These are phyloP conservation scores for Scophthalmus maximus DNA, from an alignment of 2,113 vertebrate genomes.

Conservation along the genomic window DNA sequence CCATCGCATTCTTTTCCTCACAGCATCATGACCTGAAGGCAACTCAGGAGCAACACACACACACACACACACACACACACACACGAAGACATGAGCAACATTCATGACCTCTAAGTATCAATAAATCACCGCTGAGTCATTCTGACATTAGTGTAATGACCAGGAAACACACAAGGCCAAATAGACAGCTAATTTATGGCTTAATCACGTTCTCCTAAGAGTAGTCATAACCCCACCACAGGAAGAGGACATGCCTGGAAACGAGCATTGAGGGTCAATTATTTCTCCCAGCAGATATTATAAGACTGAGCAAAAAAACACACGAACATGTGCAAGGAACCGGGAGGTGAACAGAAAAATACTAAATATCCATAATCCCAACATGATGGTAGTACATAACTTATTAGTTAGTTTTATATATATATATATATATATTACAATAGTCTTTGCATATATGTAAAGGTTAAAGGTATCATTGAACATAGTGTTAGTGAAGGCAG, in stretches of 20 bases:
- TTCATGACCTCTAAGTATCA: conserved; percentile 20
- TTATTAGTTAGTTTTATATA: too few relatives aligned
- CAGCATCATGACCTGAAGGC: conserved; percentile 35
- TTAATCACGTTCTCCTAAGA: conserved; percentile 6
- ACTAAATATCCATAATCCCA: too few relatives aligned
- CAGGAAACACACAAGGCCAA: conserved; percentile 3
- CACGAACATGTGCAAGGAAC: too few relatives aligned
- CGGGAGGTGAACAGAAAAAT: too few relatives aligned
- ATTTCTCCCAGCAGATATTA: too few relatives aligned
- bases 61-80: neutral
- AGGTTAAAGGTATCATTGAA: too few relatives aligned
- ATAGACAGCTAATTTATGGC: conserved; percentile 15
- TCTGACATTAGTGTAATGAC: conserved; percentile 12
- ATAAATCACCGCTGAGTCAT: conserved; percentile 39
- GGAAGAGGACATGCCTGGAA: neutral
- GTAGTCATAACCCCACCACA: neutral
- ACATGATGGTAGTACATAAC: too few relatives aligned
- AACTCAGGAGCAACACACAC: conserved; percentile 19
- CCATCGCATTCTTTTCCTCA: conserved; percentile 37
- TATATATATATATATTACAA: too few relatives aligned
- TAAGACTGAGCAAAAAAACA: too few relatives aligned
- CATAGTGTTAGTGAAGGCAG: too few relatives aligned
- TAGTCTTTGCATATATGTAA: too few relatives aligned
- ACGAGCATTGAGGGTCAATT: neutral
- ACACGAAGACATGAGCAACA: conserved; percentile 10